Evolutionary conservation across 1,140 invertebrate species (phyloP), one percentile per base, ranked within the genome.

Genomic region (Ctenoplectra terminalis): DNA sequence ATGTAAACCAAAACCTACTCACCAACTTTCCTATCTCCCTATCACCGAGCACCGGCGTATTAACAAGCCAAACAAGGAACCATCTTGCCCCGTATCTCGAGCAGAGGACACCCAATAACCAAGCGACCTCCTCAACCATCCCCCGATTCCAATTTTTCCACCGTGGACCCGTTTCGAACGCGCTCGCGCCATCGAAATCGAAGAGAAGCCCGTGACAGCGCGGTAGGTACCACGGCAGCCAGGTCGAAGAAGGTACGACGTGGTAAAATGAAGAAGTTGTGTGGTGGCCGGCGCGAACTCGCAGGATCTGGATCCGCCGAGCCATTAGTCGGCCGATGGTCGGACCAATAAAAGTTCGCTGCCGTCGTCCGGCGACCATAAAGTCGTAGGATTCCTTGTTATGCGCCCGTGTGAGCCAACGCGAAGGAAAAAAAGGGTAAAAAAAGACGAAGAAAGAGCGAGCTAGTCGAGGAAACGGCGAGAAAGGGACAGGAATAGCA

Each of bases 301-400:
- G 76, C 76, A 81, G 85, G 81, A 87, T 87, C 85, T 83, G 85
- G 82, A 87, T 87, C 75, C 86, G 29, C 31, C 74, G 63, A 64
- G 73, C 86, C 85, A 87, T 87, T 87, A 87, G 85, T 81, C 77
- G 86, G 82, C 81, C 85, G 85, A 87, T 84, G 86, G 76, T 60
- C 76, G 72, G 85, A 61, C 86, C 86, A 87, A 87, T 87, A 87
- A 87, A 87, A 84, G 86, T 73, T 81, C 76, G 72, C 56, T 76
- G 86, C 86, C 84, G 86, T 85, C 81, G 86, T 87, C 77, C 85
- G 56, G 54, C 83, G 72, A 64, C 88, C 87, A 87, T 91, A 90
- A 91, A 91, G 82, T 90, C 89, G 85, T 88, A 86, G 83, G 85
- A 90, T 90, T 90, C 88, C 90, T 90, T 85, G 88, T 90, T 89